Percentiles rank a stretch among this genome's conserved stretches.
These are phyloP conservation scores for Strigops habroptila DNA, from an alignment of 2,113 vertebrate genomes.

Conservation along the genomic window DNA sequence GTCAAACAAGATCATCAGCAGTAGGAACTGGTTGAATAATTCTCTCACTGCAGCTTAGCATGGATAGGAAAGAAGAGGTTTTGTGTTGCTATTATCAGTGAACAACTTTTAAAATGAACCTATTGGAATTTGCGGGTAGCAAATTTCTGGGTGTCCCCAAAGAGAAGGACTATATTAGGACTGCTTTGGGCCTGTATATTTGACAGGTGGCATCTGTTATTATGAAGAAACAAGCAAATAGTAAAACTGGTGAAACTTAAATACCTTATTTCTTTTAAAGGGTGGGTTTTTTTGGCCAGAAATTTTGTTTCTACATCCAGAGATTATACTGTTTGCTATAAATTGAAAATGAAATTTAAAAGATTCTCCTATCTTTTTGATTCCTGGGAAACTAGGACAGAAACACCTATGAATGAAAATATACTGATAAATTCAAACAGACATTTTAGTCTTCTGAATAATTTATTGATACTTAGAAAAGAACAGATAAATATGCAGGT, in stretches of 20 bases:
- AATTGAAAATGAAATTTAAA: neutral
- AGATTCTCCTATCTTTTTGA: neutral
- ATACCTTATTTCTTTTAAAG: neutral
- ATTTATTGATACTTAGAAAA: slow-evolving; percentile 55
- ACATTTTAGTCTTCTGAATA: slow-evolving; percentile 38
- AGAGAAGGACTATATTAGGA: neutral
- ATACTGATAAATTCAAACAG: slow-evolving; percentile 34
- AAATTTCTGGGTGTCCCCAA: neutral
- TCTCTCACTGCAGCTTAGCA: neutral
- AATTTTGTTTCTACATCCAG: neutral
- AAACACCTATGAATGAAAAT: neutral
- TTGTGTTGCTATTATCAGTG: neutral
- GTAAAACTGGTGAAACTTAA: neutral
- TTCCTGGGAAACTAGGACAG: slow-evolving; percentile 29
- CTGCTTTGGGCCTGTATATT: neutral
- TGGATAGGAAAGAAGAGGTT: neutral
- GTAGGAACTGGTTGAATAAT: neutral
- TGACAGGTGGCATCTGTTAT: neutral
- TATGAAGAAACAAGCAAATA: neutral
- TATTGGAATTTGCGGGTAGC: neutral
- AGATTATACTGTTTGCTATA: neutral
- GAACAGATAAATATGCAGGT: slow-evolving; percentile 50
- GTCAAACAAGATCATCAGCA: neutral
- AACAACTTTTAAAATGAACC: neutral
- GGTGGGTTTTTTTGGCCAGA: neutral